Evolutionary conservation across 2,113 vertebrate genomes (phyloP).

Genomic region (Peromyscus maniculatus): DNA sequence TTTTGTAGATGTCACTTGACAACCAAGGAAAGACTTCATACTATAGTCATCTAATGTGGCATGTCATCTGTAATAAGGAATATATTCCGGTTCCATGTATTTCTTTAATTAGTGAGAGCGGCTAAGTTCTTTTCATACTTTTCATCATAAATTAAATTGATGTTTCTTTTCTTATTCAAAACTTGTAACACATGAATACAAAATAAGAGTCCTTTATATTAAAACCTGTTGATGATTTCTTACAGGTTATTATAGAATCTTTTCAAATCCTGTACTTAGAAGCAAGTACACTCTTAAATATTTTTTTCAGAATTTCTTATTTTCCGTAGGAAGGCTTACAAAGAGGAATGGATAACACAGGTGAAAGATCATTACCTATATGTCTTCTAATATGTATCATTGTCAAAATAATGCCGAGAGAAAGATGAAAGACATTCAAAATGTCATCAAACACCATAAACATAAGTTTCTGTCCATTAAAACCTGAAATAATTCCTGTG

Average conservation of each 20-base stretch:
- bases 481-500: not conserved
- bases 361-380: not conserved
- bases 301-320: slow-evolving; percentile 21
- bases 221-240: not conserved
- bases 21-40: not conserved
- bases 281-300: not conserved
- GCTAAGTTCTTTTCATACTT: not conserved
- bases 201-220: not conserved
- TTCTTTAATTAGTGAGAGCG: not conserved
- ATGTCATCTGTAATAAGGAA: not conserved
- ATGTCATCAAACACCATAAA: not conserved
- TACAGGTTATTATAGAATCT: not conserved
- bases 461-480: not conserved
- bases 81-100: not conserved
- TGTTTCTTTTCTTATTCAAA: not conserved
- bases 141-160: not conserved
- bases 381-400: not conserved
- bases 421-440: slow-evolving; percentile 42
- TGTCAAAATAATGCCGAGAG: not conserved
- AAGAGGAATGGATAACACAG: not conserved
- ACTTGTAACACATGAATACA: not conserved
- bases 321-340: not conserved
- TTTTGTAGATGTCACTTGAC: not conserved
- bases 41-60: not conserved
- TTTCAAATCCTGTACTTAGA: not conserved